Evolutionary conservation across 2,113 vertebrate genomes (phyloP).

Genomic region (Neoarius graeffei): DNA sequence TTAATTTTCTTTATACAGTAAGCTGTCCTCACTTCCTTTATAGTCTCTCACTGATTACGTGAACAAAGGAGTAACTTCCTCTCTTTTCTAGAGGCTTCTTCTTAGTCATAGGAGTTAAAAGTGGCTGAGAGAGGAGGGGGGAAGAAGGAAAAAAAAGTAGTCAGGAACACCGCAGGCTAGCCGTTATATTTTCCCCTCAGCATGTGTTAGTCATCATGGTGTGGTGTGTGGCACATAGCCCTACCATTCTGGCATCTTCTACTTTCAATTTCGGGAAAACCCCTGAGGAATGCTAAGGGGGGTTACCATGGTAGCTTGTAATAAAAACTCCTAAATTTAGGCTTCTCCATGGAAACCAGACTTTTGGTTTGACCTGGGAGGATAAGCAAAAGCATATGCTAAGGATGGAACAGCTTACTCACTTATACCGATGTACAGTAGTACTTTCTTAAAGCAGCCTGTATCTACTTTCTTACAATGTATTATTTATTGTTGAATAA

Average conservation of each 20-base stretch:
- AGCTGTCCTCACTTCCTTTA: background rate
- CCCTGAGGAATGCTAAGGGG: slow-evolving; percentile 42
- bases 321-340: slow-evolving; percentile 41
- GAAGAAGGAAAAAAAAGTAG: background rate
- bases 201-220: slow-evolving; percentile 38
- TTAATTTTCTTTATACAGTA: background rate
- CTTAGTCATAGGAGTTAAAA: background rate
- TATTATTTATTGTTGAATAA: background rate
- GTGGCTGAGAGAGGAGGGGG: background rate
- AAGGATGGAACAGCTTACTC: slow-evolving; percentile 15
- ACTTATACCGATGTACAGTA: background rate
- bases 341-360: slow-evolving; percentile 51
- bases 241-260: slow-evolving; percentile 31
- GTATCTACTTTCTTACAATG: background rate
- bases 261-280: slow-evolving; percentile 42
- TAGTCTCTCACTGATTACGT: background rate
- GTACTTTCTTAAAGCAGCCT: background rate
- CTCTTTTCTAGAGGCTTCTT: slow-evolving; percentile 17
- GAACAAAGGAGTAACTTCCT: slow-evolving; percentile 18
- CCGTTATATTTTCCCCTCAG: slow-evolving; percentile 35
- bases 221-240: slow-evolving; percentile 38
- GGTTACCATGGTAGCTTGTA: slow-evolving; percentile 43
- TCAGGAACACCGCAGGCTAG: slow-evolving; percentile 15
- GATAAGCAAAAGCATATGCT: slow-evolving; percentile 26
- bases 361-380: slow-evolving; percentile 38